Evolutionary conservation across 2,888 invertebrate species (phyloP).

Genomic region (Leptinotarsa juncta): DNA sequence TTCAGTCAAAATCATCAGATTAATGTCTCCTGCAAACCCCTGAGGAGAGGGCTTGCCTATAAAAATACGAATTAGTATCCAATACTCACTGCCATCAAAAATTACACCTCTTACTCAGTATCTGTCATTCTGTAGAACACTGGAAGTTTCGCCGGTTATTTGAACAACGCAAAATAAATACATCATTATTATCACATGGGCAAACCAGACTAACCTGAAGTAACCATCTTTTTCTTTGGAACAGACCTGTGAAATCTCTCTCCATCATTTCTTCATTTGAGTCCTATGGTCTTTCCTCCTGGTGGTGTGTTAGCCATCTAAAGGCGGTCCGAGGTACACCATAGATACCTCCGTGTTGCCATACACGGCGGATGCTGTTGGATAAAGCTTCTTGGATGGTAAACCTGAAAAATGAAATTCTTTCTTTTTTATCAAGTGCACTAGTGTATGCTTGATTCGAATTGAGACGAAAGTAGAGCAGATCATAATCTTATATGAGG

Average conservation of each 20-base stretch:
- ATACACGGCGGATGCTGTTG: conserved; percentile 97
- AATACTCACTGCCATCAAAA: neutral
- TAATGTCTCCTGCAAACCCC: neutral
- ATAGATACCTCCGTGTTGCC: conserved; percentile 99
- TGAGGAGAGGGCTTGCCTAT: too few relatives aligned
- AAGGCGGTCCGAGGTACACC: conserved; percentile 96
- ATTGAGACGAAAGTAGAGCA: too few relatives aligned
- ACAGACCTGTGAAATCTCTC: conserved; percentile 44
- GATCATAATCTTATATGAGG: too few relatives aligned
- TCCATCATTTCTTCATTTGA: conserved; percentile 36
- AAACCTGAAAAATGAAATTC: conserved; percentile 72
- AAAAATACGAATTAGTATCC: neutral
- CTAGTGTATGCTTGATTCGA: too few relatives aligned
- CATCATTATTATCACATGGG: conserved; percentile 64
- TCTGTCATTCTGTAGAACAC: neutral
- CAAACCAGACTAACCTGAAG: conserved; percentile 63
- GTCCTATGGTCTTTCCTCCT: conserved; percentile 28
- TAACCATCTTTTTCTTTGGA: conserved; percentile 38
- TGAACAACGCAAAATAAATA: conserved; percentile 44
- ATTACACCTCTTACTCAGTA: neutral
- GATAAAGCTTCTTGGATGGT: conserved; percentile 92
- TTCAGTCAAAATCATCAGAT: neutral
- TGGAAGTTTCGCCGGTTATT: conserved; percentile 31
- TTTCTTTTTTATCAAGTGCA: too few relatives aligned
- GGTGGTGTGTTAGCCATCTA: conserved; percentile 84